Conservation (phyloP, 2,797 vertebrate genomes). For the Enteromius trimaculatus region DNA sequence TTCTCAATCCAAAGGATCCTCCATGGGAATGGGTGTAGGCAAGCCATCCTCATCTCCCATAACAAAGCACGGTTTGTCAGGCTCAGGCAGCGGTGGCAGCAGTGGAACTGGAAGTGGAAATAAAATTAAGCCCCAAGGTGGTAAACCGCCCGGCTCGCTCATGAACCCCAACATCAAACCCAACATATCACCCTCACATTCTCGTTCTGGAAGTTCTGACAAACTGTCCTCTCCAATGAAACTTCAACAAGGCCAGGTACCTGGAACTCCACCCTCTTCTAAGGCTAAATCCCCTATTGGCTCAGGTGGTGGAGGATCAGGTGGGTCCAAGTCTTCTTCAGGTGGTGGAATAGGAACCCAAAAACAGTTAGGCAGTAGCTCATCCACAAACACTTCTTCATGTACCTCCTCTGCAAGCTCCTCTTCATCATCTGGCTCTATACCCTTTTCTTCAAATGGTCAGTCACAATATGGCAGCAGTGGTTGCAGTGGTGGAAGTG, state of each 20-base stretch:
- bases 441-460: constrained; percentile 77
- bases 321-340: constrained; percentile 91
- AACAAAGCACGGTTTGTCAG: constrained; percentile 91
- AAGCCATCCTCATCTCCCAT: constrained; percentile 96
- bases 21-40: constrained; percentile 89
- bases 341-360: constrained; percentile 87
- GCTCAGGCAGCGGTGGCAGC: constrained; percentile 81
- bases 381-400: constrained; percentile 74
- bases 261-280: constrained; percentile 94
- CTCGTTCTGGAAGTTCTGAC: constrained; percentile 89
- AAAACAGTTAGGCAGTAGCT: constrained; percentile 86
- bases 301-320: constrained; percentile 84
- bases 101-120: constrained; percentile 74
- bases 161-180: constrained; percentile 97
- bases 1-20: constrained; percentile 89
- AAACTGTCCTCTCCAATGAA: constrained; percentile 97
- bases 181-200: constrained; percentile 98
- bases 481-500: constrained; percentile 55
- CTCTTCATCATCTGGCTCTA: constrained; percentile 71
- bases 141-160: constrained; percentile 92
- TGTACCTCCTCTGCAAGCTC: constrained; percentile 75
- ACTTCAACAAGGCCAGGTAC: constrained; percentile 85
- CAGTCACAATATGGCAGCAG: constrained; percentile 78
- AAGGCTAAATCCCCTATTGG: constrained; percentile 98
- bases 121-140: constrained; percentile 95